These are phyloP conservation scores for Agrilus cyanescens DNA, from an alignment of 2,888 invertebrate genomes.

Conservation along the genomic window DNA sequence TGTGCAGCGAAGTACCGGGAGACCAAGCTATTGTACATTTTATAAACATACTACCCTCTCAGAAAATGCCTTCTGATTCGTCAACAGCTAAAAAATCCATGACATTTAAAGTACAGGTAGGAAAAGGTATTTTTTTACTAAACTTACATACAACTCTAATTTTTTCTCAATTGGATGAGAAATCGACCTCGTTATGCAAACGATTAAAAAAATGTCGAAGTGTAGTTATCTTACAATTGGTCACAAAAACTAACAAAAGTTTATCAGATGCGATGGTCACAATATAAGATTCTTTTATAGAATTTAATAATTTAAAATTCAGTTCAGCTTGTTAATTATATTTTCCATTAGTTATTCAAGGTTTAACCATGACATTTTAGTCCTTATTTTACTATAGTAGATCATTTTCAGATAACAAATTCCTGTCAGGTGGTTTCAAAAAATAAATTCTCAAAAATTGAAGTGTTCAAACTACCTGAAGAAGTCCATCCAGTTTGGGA, in stretches of 20 bases:
- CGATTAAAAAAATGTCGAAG: too few species aligned
- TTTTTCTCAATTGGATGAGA: too few species aligned
- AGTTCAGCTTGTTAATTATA: too few species aligned
- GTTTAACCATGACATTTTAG: neutral
- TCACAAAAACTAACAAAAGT: too few species aligned
- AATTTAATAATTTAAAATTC: too few species aligned
- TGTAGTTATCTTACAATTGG: too few species aligned
- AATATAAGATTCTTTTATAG: too few species aligned
- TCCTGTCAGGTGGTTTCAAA: conserved; percentile 41
- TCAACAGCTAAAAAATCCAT: conserved; percentile 28
- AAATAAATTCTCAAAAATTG: conserved; percentile 46
- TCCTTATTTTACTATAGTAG: conserved; percentile 17
- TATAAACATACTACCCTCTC: conserved; percentile 31
- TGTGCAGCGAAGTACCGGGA: conserved; percentile 34
- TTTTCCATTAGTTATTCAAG: too few species aligned
- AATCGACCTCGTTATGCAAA: too few species aligned
- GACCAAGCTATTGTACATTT: conserved; percentile 34
- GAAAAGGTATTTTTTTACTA: neutral
- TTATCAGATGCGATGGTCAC: too few species aligned
- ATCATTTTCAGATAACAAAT: conserved; percentile 30
- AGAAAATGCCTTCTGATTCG: conserved; percentile 28
- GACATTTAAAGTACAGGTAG: conserved; percentile 30
- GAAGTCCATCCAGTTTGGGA: conserved; percentile 58
- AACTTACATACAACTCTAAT: too few species aligned
- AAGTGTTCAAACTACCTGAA: conserved; percentile 42